A percentile compares a stretch with the other conserved stretches of the same genome.
Conservation (phyloP, 2,888 invertebrate species). For the Amphiduros pacificus region DNA sequence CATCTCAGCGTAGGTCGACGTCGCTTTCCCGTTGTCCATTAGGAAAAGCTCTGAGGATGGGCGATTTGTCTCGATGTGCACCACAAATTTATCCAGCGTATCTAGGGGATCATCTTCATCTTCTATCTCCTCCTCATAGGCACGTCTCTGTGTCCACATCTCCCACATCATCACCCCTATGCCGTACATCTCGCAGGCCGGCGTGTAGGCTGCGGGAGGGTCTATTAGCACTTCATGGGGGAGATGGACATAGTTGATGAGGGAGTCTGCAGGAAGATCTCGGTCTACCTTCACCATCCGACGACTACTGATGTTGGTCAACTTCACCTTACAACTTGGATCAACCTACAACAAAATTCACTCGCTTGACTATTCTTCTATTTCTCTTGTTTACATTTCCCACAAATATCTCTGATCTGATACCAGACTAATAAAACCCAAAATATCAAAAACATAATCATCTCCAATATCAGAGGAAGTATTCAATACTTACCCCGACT, state of each 20-base stretch:
- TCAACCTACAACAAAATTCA: constrained; percentile 28
- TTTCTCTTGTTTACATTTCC: background rate
- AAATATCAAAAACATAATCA: no score
- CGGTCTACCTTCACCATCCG: constrained; percentile 21
- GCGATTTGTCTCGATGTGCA: constrained; percentile 11
- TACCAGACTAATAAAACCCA: background rate
- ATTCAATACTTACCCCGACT: constrained; percentile 32
- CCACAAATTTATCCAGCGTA: constrained; percentile 20
- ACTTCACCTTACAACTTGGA: constrained; percentile 23
- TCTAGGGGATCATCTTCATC: constrained; percentile 4
- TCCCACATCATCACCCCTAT: constrained; percentile 43
- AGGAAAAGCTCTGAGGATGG: constrained; percentile 10
- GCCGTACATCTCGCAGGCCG: constrained; percentile 38
- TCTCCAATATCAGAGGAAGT: background rate
- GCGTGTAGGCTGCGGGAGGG: constrained; percentile 22
- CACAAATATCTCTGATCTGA: background rate
- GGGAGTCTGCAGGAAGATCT: constrained; percentile 6
- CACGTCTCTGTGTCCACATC: constrained; percentile 31
- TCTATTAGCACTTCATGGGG: constrained; percentile 24
- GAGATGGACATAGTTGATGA: constrained; percentile 20
- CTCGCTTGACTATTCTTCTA: background rate
- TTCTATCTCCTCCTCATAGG: constrained; percentile 19
- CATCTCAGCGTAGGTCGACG: constrained; percentile 8
- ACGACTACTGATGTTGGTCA: constrained; percentile 35
- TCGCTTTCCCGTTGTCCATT: background rate